A percentile compares a stretch with the other conserved stretches of the same genome.
These are phyloP conservation scores for Dichetophora obliterata DNA, from an alignment of 2,888 invertebrate genomes.

Conservation along the genomic window DNA sequence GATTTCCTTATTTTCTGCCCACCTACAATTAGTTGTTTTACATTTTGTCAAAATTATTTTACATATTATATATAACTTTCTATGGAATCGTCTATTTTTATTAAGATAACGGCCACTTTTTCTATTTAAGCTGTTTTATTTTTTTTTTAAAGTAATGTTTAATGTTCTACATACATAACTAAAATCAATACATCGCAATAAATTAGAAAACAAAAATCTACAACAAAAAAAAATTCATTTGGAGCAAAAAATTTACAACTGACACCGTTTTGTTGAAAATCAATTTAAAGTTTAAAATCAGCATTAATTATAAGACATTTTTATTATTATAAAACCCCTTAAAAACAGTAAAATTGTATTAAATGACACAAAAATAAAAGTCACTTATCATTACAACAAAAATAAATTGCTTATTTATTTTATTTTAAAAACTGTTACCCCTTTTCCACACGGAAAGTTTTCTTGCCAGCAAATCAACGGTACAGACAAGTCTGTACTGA, in stretches of 20 bases:
- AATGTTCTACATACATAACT: constrained; percentile 1
- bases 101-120: not conserved
- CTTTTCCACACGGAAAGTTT: too few species aligned
- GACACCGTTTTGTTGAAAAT: constrained; percentile 23
- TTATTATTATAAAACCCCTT: constrained; percentile 37
- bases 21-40: too few species aligned
- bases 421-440: not conserved
- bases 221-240: not conserved
- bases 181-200: not conserved
- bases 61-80: too few species aligned
- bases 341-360: constrained; percentile 42
- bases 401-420: not conserved
- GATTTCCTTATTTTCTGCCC: too few species aligned
- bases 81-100: too few species aligned
- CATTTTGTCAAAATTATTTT: too few species aligned
- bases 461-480: too few species aligned
- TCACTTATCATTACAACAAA: constrained; percentile 26
- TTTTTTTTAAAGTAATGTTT: not conserved
- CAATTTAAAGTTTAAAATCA: constrained; percentile 27
- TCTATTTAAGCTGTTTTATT: constrained; percentile 4
- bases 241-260: constrained; percentile 15
- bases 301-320: constrained; percentile 40
- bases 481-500: too few species aligned
- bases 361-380: constrained; percentile 44
- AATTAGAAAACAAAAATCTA: too few species aligned